Evolutionary conservation across 2,797 vertebrate genomes (phyloP).

Genomic region (Eulemur coronatus): DNA sequence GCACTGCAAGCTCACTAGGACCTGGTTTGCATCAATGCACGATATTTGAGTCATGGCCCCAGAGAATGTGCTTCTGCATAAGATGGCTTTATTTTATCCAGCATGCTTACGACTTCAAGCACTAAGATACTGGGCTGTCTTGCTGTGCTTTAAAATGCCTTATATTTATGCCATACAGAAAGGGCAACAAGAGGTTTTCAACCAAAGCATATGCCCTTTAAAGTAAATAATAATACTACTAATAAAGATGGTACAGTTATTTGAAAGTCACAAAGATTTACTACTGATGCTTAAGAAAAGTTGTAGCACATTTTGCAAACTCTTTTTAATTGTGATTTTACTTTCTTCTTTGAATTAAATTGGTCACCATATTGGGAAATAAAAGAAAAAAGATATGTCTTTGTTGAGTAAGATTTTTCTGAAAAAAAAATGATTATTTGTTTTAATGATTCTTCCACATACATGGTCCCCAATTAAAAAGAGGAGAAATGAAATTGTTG

Average conservation of each 20-base stretch:
- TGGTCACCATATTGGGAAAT: neutral
- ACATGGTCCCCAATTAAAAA: neutral
- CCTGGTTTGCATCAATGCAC: fast-evolving
- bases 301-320: neutral
- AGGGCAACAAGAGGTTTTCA: neutral
- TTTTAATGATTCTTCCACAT: neutral
- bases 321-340: neutral
- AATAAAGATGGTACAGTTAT: neutral
- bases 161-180: neutral
- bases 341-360: neutral
- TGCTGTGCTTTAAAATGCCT: neutral
- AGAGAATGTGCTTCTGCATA: neutral
- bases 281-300: neutral
- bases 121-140: neutral
- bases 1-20: fast-evolving
- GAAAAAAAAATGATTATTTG: neutral
- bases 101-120: neutral
- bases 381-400: neutral
- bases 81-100: neutral
- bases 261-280: neutral
- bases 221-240: neutral
- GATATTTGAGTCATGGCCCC: neutral
- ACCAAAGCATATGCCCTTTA: neutral
- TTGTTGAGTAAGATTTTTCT: neutral
- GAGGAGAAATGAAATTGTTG: neutral